Evolutionary conservation across 2,888 invertebrate species (phyloP).

Genomic region (Gasteruption jaculator): DNA sequence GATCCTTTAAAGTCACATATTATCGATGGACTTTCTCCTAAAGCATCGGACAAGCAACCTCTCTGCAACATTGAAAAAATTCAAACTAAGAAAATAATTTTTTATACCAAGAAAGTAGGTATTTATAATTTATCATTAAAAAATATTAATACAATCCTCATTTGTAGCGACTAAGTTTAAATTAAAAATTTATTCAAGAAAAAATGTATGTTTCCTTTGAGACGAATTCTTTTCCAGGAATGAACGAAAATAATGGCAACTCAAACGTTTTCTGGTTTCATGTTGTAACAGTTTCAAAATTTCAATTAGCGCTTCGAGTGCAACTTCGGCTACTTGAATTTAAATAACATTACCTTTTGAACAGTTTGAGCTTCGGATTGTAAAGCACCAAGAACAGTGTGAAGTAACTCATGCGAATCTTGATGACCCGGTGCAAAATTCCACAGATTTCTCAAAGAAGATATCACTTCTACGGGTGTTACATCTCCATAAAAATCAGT

Average conservation of each 20-base stretch:
- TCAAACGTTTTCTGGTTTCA: too few species aligned
- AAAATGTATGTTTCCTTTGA: conserved; percentile 2
- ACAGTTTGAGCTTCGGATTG: conserved; percentile 75
- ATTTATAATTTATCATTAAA: too few species aligned
- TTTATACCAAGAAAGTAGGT: too few species aligned
- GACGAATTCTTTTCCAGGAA: too few species aligned
- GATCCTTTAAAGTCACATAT: conserved; percentile 33
- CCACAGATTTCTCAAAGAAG: conserved; percentile 75
- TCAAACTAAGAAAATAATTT: too few species aligned
- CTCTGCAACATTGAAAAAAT: conserved; percentile 49
- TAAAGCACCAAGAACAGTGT: conserved; percentile 82
- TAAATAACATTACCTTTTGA: conserved; percentile 53
- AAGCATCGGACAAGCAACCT: conserved; percentile 73
- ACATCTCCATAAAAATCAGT: conserved; percentile 43
- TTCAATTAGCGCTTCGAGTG: too few species aligned
- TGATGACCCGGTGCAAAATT: conserved; percentile 86
- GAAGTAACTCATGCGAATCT: conserved; percentile 91
- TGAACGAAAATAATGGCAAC: background rate
- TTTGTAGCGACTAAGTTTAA: background rate
- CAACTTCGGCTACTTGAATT: too few species aligned
- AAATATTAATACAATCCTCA: conserved; percentile 9
- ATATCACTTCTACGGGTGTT: conserved; percentile 43
- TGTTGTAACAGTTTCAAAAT: too few species aligned
- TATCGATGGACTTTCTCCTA: conserved; percentile 41
- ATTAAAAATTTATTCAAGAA: conserved; percentile 1